Base-by-base conservation (phyloP, 1,140 invertebrate species). In the Drosophila carrolli region DNA sequence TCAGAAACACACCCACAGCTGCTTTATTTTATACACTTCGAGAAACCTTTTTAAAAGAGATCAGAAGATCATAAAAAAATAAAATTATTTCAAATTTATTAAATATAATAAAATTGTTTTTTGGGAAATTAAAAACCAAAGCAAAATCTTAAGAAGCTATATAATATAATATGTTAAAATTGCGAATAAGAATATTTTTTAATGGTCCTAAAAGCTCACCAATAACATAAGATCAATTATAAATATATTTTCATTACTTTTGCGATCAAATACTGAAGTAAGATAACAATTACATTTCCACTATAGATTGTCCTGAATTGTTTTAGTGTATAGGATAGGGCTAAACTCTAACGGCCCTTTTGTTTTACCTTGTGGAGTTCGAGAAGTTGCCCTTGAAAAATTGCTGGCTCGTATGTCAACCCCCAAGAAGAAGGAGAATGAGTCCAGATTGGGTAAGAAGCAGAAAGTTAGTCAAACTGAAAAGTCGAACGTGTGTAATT, bases 401-500 rank as follows among this genome's bases (percentile, higher is more conserved):
- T 88, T 82, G 77, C 76, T 53, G 60, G 47, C 80, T 89, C 84
- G 83, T 88, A 83, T 88, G 83, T 88, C 84, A 78, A 78, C 58
- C 61, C 73, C 55, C 40, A 46, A 47, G 55, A 37, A 63, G 37
- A 50, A 6, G 47, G 9, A 43, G 43, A 37, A 37, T 40, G 29
- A 8, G 37, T 5, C 7, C 6, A 78, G 72, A 43, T 55, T 70
- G 37, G 47, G 65, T 44, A n/a, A 48, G 68, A 38, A 27, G 53
- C 51, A 37, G 54, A 70, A 70, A 47, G 66, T 50, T 53, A 66
- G 61, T 68, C 47, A 43, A 54, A 68, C 62, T 56, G 68, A 58
- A 72, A 72, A 86, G 83, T 88, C 83, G 83, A 88, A 88, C 79
- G 83, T 88, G 84, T 88, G 83, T 83, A 80, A 88, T 89, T 88